Conservation (phyloP, 2,888 invertebrate species). For the Oxyscelio sp. region DNA sequence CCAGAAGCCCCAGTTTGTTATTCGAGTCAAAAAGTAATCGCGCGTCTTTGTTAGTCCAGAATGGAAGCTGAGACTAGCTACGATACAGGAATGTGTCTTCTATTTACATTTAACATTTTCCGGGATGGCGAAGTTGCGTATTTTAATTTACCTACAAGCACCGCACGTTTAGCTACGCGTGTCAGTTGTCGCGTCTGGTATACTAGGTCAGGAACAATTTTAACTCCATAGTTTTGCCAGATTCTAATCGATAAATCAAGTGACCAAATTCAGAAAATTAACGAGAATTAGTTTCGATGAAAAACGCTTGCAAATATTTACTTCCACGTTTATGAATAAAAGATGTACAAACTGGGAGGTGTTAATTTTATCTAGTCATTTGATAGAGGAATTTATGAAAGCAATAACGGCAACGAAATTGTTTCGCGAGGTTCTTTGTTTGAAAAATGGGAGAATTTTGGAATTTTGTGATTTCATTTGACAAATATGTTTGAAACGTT, state of each 20-base stretch:
- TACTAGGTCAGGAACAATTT: conserved; percentile 60
- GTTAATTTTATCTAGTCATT: not conserved
- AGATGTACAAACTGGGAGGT: not conserved
- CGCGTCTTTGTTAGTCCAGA: too few species aligned
- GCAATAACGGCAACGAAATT: too few species aligned
- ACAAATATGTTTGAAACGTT: conserved; percentile 34
- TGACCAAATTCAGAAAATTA: not conserved
- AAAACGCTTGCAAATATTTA: too few species aligned
- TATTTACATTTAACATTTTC: conserved; percentile 45
- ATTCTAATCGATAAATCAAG: not conserved
- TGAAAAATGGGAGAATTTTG: too few species aligned
- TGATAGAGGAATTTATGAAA: too few species aligned
- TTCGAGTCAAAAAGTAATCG: too few species aligned
- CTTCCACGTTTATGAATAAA: not conserved
- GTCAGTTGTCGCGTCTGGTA: conserved; percentile 35
- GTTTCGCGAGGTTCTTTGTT: too few species aligned
- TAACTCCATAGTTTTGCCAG: conserved; percentile 25
- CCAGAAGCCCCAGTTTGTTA: too few species aligned
- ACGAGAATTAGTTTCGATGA: not conserved
- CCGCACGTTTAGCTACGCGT: conserved; percentile 48
- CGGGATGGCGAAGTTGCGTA: conserved; percentile 33
- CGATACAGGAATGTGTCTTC: conserved; percentile 25
- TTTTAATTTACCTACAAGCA: conserved; percentile 54
- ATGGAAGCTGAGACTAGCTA: not conserved
- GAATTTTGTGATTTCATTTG: too few species aligned